phyloP scores from a whole-genome alignment of 1,140 invertebrate species.

The Drosophila ficusphila region DNA sequence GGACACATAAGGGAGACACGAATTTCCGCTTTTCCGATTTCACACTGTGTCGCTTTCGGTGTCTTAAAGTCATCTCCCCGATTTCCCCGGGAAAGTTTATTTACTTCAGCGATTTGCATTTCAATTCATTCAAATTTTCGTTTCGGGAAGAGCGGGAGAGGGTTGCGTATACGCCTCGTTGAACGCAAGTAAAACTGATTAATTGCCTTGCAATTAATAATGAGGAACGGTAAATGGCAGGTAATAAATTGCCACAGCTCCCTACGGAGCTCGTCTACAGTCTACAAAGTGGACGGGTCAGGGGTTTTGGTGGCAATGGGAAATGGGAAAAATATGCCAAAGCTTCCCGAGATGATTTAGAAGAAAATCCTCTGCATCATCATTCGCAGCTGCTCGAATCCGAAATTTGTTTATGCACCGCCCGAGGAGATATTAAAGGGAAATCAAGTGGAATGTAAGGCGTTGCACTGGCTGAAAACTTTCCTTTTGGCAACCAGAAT shows the following conservation, averaged over 20 bases:
- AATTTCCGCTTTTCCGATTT: slow-evolving; percentile 64
- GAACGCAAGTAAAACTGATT: slow-evolving; percentile 76
- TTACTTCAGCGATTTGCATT: slow-evolving; percentile 66
- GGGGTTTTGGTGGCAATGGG: neutral
- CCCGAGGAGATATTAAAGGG: slow-evolving; percentile 15
- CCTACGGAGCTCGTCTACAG: slow-evolving; percentile 10
- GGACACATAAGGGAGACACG: slow-evolving; percentile 39
- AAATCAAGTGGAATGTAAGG: neutral
- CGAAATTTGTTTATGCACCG: slow-evolving; percentile 53
- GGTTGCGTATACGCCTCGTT: slow-evolving; percentile 70
- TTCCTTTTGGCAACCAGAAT: slow-evolving; percentile 5
- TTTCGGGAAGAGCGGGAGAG: neutral
- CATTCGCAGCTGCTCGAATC: slow-evolving; percentile 23
- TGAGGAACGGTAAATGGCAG: slow-evolving; percentile 77
- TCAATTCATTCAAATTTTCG: slow-evolving; percentile 69
- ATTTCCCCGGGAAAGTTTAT: slow-evolving; percentile 59
- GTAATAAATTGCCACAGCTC: slow-evolving; percentile 69
- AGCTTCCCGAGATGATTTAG: slow-evolving; percentile 15
- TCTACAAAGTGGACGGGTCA: neutral
- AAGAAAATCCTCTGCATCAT: slow-evolving; percentile 51
- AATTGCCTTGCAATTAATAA: slow-evolving; percentile 77
- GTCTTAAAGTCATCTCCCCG: slow-evolving; percentile 39
- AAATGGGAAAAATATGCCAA: slow-evolving; percentile 7
- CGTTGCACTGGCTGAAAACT: slow-evolving; percentile 12
- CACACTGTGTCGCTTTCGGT: slow-evolving; percentile 38